These are phyloP conservation scores for Ciona savignyi DNA, from an alignment of 23 tunicate species.

Conservation along the genomic window DNA sequence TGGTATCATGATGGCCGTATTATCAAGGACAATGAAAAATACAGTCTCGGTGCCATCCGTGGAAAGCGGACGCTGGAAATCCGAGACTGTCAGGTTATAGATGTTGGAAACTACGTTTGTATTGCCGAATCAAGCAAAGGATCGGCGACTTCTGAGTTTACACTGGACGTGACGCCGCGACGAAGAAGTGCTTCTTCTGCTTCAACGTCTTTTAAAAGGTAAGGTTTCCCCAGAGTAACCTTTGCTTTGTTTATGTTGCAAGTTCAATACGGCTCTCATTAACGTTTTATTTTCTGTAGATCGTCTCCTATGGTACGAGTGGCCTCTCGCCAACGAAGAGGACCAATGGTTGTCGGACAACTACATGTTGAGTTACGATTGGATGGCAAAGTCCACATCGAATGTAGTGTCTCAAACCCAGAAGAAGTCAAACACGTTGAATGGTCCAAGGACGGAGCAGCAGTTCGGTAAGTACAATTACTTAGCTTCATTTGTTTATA, in stretches of 20 bases:
- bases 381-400: conserved; percentile 46
- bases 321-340: background rate
- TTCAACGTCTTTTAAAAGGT: too few species aligned
- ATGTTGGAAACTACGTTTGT: conserved; percentile 39
- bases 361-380: conserved; percentile 35
- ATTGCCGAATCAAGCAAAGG: conserved; percentile 19
- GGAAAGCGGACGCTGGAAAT: conserved; percentile 32
- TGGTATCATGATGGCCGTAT: conserved; percentile 22
- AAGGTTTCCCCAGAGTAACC: too few species aligned
- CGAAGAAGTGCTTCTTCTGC: too few species aligned
- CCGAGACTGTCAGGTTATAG: conserved; percentile 9
- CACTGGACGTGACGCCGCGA: conserved; percentile 16
- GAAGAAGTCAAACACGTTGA: conserved; percentile 17
- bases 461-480: conserved; percentile 11
- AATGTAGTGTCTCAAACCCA: conserved; percentile 38
- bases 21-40: conserved; percentile 10
- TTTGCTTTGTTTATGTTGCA: too few species aligned
- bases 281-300: too few species aligned
- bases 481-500: too few species aligned
- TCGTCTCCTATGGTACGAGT: background rate
- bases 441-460: conserved; percentile 25
- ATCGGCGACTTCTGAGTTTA: conserved; percentile 12
- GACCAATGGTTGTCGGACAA: conserved; percentile 24
- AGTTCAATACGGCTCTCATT: too few species aligned
- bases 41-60: conserved; percentile 11